phyloP scores from a whole-genome alignment of 2,113 vertebrate genomes.

The Copsychus sechellarum region DNA sequence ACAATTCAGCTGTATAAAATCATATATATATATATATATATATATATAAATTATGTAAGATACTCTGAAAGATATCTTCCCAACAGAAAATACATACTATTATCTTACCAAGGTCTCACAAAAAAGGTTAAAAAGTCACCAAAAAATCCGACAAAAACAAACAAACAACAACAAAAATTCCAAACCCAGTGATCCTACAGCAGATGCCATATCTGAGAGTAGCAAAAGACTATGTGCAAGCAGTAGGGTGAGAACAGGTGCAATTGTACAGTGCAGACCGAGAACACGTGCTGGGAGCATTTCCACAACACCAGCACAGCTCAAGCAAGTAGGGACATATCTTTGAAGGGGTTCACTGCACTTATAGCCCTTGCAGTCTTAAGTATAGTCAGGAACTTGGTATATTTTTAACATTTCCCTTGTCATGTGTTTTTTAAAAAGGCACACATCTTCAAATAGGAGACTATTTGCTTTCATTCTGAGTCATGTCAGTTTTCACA shows the following conservation, averaged over 20 bases:
- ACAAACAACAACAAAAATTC: no score
- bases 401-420: background rate
- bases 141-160: no score
- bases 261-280: background rate
- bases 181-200: background rate
- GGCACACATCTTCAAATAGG: background rate
- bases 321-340: background rate
- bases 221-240: background rate
- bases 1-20: background rate
- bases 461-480: background rate
- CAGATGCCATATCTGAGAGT: background rate
- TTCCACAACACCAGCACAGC: background rate
- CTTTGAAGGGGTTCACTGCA: background rate
- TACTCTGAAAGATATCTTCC: background rate
- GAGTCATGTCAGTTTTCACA: background rate
- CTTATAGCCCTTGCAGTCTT: background rate
- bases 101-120: background rate
- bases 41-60: background rate
- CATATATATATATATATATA: no score
- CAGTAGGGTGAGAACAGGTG: background rate
- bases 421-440: background rate
- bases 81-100: background rate
- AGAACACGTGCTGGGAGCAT: background rate
- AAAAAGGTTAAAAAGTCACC: background rate
- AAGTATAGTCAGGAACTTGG: background rate